phyloP scores from a whole-genome alignment of 2,113 vertebrate species.

The Carassius carassius region DNA sequence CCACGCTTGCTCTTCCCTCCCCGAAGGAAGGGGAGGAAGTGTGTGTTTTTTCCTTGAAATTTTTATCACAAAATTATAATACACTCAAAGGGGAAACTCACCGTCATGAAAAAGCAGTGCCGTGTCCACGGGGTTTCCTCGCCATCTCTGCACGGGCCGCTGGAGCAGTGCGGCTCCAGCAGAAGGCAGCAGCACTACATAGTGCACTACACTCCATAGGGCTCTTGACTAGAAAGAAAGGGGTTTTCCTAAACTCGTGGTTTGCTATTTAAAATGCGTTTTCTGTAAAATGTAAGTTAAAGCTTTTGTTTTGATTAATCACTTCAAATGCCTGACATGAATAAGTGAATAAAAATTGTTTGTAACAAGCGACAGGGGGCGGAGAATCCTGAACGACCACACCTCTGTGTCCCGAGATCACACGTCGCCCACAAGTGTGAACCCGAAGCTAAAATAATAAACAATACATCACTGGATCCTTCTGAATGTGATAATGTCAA shows the following conservation, averaged over 20 bases:
- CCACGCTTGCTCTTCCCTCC: conserved; percentile 89
- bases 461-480: not conserved
- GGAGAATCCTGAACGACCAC: conserved; percentile 65
- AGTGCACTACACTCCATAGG: conserved; percentile 49
- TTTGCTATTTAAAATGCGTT: not conserved
- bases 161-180: conserved; percentile 76
- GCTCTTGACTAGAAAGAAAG: not conserved
- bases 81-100: conserved; percentile 99
- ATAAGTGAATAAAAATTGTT: conserved; percentile 22
- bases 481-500: no score
- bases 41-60: conserved; percentile 99
- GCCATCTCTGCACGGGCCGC: conserved; percentile 98
- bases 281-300: not conserved
- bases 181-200: conserved; percentile 64
- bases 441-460: not conserved
- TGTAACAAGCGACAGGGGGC: conserved; percentile 67
- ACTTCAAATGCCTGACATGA: not conserved
- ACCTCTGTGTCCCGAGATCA: conserved; percentile 58
- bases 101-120: conserved; percentile 99
- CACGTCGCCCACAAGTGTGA: not conserved
- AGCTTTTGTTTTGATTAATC: not conserved
- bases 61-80: conserved; percentile 99
- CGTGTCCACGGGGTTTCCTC: conserved; percentile 99
- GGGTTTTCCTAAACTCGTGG: not conserved
- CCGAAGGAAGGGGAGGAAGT: conserved; percentile 92